These are phyloP conservation scores for Microplitis deprimator DNA, from an alignment of 2,888 invertebrate genomes.

Conservation along the genomic window DNA sequence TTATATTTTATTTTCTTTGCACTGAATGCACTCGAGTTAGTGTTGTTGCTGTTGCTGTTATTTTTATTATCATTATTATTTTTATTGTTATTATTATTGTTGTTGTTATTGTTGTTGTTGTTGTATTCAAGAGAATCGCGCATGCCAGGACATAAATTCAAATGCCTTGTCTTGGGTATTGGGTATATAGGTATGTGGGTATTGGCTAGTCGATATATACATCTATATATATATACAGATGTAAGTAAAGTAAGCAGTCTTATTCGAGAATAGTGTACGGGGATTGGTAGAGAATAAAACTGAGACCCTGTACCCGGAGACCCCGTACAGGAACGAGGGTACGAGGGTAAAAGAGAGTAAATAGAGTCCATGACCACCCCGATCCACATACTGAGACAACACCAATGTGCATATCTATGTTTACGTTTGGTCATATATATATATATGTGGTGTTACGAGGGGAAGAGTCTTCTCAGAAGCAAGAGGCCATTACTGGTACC, in stretches of 20 bases:
- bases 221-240: not conserved
- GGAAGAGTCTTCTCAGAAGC: constrained; percentile 64
- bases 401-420: constrained; percentile 56
- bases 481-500: constrained; percentile 68
- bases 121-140: constrained; percentile 39
- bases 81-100: too few species aligned
- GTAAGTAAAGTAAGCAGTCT: not conserved
- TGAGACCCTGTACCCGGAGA: not conserved
- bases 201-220: constrained; percentile 22
- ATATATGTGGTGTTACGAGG: constrained; percentile 32
- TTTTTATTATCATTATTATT: not conserved
- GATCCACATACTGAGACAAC: constrained; percentile 42
- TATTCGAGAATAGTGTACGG: not conserved
- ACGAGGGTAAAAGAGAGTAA: constrained; percentile 35
- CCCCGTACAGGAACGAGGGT: not conserved
- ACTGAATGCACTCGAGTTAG: constrained; percentile 1
- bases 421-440: constrained; percentile 5
- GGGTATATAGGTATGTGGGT: constrained; percentile 47
- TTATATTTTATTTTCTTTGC: constrained; percentile 23
- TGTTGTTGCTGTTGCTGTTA: constrained; percentile 8
- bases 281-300: not conserved
- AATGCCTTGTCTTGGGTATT: constrained; percentile 44
- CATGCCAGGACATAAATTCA: constrained; percentile 47
- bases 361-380: constrained; percentile 20
- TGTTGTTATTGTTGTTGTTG: not conserved